Evolutionary conservation across 2,888 invertebrate genomes (phyloP).

Genomic region (Masnerella sp.): DNA sequence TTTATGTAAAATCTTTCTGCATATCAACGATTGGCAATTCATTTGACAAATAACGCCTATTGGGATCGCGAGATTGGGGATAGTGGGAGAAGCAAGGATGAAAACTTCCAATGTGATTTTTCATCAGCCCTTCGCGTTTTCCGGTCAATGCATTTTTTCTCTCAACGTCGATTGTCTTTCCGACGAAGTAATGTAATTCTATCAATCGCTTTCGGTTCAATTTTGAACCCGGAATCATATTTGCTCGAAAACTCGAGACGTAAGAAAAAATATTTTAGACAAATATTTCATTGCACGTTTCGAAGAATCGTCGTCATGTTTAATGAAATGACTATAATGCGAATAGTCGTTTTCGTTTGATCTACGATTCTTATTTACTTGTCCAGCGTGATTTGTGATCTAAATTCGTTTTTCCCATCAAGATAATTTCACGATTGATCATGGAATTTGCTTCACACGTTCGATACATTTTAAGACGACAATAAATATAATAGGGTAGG

Average conservation of each 20-base stretch:
- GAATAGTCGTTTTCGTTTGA: background rate
- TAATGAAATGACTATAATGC: too few relatives aligned
- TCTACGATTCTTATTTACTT: background rate
- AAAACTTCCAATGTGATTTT: constrained; percentile 27
- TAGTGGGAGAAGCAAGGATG: constrained; percentile 44
- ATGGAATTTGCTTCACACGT: too few relatives aligned
- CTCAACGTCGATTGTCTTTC: background rate
- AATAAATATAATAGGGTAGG: too few relatives aligned
- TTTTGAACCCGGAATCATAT: background rate
- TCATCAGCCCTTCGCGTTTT: constrained; percentile 1
- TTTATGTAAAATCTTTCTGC: constrained; percentile 39
- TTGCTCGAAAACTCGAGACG: background rate
- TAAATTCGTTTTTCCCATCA: constrained; percentile 2
- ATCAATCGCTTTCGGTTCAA: background rate
- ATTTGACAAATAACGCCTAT: constrained; percentile 28
- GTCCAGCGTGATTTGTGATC: constrained; percentile 7
- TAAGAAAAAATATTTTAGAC: background rate
- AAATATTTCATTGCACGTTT: background rate
- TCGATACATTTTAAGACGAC: too few relatives aligned
- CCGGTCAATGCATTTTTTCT: background rate
- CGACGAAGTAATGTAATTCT: background rate
- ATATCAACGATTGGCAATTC: constrained; percentile 36
- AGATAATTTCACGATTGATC: too few relatives aligned
- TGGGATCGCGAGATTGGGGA: constrained; percentile 25
- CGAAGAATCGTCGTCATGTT: background rate